Evolutionary conservation across 1,140 invertebrate genomes (phyloP).

Genomic region (Meloidogyne hapla): DNA sequence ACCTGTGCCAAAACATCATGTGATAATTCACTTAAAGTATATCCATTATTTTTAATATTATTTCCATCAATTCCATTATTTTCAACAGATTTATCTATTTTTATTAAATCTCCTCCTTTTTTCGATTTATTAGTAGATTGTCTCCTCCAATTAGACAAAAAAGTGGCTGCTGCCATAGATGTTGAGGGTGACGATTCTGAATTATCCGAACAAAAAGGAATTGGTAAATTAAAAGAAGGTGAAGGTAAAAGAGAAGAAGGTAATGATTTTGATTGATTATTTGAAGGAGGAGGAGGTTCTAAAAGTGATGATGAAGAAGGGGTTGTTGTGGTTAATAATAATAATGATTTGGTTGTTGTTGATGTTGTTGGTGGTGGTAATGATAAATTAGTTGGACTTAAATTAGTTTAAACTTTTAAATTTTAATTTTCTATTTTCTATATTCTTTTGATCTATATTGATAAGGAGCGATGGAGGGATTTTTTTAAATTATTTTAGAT

Average conservation of each 20-base stretch:
- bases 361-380: not conserved
- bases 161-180: not conserved
- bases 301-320: not conserved
- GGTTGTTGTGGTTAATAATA: not conserved
- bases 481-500: too few relatives aligned
- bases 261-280: conserved; percentile 1
- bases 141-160: conserved; percentile 1
- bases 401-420: too few relatives aligned
- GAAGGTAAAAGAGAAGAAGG: not conserved
- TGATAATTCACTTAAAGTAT: conserved; percentile 6
- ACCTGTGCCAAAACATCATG: not conserved
- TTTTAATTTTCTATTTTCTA: too few relatives aligned
- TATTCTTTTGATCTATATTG: too few relatives aligned
- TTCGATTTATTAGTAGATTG: not conserved
- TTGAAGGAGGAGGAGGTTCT: not conserved
- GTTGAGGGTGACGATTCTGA: not conserved
- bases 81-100: not conserved
- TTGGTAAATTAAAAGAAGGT: not conserved
- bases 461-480: too few relatives aligned
- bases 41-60: not conserved
- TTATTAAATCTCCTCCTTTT: too few relatives aligned
- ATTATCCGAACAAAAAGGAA: not conserved
- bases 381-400: not conserved
- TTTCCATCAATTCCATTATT: not conserved
- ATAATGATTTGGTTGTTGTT: not conserved